Evolutionary conservation across 2,888 invertebrate species (phyloP), one percentile per base, ranked within the genome.

Genomic region (Ferrisia virgata): DNA sequence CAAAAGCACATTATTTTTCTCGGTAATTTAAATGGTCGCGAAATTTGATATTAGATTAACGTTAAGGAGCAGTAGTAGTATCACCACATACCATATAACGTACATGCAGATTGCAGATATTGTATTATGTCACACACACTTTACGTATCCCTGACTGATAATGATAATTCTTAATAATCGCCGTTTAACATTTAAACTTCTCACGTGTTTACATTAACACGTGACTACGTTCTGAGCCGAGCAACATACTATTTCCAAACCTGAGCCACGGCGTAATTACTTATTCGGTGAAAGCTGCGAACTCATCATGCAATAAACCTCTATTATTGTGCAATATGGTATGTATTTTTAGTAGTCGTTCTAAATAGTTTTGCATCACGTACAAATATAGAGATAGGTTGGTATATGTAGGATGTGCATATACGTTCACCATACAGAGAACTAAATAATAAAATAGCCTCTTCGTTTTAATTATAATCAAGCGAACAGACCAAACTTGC

Each of bases 151-250:
- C 58, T 64, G 58, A n/a, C 28, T 64, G 25, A 28, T 64, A 64
- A 64, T 64, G 58, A 64, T 64, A 64, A 64, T 28, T 8, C 58
- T 64, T 64, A 64, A 64, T 25, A 47, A 47, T 18, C 11, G n/a
- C 33, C 33, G 72, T 33, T 33, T 33, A 72, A 33, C 72, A 72
- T 72, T 72, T 18, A 33, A 8, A 72, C 72, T n/a, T n/a, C n/a
- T 72, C 72, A 72, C 72, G 72, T 72, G 72, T 72, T 72, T 72
- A 72, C 72, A 72, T n/a, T 72, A n/a, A 72, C 72, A 72, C 72
- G 72, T 72, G 72, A 72, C 33, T 72, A 33, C 72, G 2, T 72
- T 72, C 72, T 53, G n/a, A 9, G 11, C 13, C 0, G n/a, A 47
- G 33, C 33, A 72, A 33, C 33, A 1, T 5, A 18, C 47, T 28